Evolutionary conservation across 2,888 invertebrate genomes (phyloP).

Genomic region (Drosophila paramelanica): DNA sequence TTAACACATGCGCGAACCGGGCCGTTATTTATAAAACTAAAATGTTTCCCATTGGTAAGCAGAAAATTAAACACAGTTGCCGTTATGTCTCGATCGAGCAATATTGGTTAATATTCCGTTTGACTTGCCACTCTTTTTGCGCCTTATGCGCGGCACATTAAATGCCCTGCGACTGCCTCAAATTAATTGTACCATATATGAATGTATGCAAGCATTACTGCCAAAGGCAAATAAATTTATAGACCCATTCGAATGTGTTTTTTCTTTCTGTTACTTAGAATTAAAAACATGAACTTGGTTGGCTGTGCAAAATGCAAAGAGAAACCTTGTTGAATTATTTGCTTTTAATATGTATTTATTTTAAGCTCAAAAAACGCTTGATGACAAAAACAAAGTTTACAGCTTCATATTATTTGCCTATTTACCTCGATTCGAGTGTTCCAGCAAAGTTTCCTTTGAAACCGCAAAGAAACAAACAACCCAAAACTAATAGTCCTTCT

Average conservation of each 20-base stretch:
- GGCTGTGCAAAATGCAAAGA: neutral
- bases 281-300: too few species aligned
- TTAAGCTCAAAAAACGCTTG: neutral
- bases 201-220: neutral
- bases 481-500: slow-evolving; percentile 15
- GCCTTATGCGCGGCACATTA: slow-evolving; percentile 68
- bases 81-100: slow-evolving; percentile 22
- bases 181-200: slow-evolving; percentile 33
- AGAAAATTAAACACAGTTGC: slow-evolving; percentile 68
- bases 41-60: slow-evolving; percentile 57
- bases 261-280: too few species aligned
- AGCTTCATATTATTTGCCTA: slow-evolving; percentile 44
- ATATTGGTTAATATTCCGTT: slow-evolving; percentile 55
- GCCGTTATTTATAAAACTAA: slow-evolving; percentile 48
- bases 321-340: neutral
- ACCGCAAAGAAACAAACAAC: slow-evolving; percentile 68
- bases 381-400: neutral
- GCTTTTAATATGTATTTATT: neutral
- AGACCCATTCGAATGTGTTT: neutral
- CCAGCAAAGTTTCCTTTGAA: slow-evolving; percentile 37
- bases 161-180: slow-evolving; percentile 37
- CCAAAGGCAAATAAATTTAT: neutral
- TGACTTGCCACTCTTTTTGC: slow-evolving; percentile 45
- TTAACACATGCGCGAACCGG: slow-evolving; percentile 50
- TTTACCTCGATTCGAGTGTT: slow-evolving; percentile 44